Base-by-base conservation (phyloP, 2,113 vertebrate genomes). In the Salvelinus fontinalis region DNA sequence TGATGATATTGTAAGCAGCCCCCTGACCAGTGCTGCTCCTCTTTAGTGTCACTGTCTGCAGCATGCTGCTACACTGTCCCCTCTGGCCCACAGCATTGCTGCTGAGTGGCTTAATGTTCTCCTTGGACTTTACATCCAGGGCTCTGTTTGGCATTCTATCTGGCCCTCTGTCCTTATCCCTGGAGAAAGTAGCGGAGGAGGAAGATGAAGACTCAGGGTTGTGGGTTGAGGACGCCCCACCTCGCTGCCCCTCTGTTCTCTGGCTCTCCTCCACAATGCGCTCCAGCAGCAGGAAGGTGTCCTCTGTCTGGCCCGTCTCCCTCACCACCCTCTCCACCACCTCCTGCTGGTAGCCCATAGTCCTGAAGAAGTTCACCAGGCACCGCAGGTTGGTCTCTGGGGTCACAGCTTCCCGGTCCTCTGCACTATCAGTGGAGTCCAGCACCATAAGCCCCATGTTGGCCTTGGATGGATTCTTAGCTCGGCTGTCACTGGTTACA, bases 361-460 rank as follows among this genome's bases (percentile, higher is more conserved):
- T 97, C 92, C 93, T 95, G 90, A 99, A 99, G 80, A 99, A 99
- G 81, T 99, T 98, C 24, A 99, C 97, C 71, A 99, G 92, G 86
- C 98, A 98, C 70, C 95, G 96, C 29, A 98, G 95, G 74, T 99
- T 97, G 85, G 94, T 96, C 90, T 99, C 97, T 0, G 96, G 95
- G 81, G 92, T 96, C 31, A 97, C 94, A 0, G 93, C 86, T 62
- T 94, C 91, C 4, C 90, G 92, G 0, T 92, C 90, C 64, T 95
- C 92, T 70, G 79, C 81, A 3, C n/a, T n/a, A 7, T 62, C 92
- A 22, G 73, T 73, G 13, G 85, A 70, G 78, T 92, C 89, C 82
- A 93, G 2, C 70, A 87, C 80, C 70, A 90, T 84, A 0, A 83
- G 64, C 9, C 81, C 84, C 0, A 86, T 83, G 75, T 87, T 91